A percentile compares a stretch with the other conserved stretches of the same genome.
phyloP scores from a whole-genome alignment of 2,113 vertebrate genomes.

The Perca flavescens region DNA sequence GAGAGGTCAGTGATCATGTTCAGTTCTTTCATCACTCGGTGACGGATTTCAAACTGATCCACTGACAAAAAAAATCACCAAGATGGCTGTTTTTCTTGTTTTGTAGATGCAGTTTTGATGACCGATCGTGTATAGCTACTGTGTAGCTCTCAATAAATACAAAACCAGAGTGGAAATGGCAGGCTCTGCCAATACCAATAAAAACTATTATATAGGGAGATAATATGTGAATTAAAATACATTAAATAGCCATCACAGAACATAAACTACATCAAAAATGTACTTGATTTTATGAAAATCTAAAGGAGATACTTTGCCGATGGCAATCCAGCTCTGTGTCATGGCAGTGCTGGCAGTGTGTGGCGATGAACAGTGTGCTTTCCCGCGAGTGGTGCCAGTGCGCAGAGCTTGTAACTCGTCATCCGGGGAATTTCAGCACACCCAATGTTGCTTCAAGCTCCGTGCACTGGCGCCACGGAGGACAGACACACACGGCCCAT shows the following conservation, averaged over 20 bases:
- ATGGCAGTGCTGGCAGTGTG: no score
- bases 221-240: no score
- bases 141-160: background rate
- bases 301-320: no score
- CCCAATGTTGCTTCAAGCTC: no score
- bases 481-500: no score
- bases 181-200: background rate
- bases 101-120: background rate
- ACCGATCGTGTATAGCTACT: background rate
- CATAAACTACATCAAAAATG: background rate
- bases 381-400: no score
- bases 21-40: background rate
- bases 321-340: no score
- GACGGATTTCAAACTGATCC: background rate
- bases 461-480: no score
- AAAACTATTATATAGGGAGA: background rate
- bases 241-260: background rate
- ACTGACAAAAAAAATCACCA: no score
- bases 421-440: no score
- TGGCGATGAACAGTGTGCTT: no score
- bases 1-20: slow-evolving; percentile 81
- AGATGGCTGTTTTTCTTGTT: background rate
- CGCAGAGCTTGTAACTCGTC: no score
- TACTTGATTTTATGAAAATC: background rate
- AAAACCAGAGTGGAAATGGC: background rate